Evolutionary conservation across 2,888 invertebrate species (phyloP).

Genomic region (Meteorus colon): DNA sequence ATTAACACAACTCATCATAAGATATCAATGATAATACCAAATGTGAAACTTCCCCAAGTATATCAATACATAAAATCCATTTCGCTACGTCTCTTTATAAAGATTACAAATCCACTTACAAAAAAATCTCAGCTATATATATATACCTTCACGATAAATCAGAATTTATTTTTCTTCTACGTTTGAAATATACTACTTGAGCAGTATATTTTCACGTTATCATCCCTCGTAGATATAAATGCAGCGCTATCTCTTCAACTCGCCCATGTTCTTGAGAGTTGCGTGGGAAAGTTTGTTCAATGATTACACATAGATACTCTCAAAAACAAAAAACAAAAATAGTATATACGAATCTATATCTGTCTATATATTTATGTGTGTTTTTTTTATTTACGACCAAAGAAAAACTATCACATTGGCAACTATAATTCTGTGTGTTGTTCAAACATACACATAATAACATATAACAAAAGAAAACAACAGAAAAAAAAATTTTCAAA

Average conservation of each 20-base stretch:
- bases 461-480: background rate
- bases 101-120: background rate
- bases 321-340: background rate
- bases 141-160: background rate
- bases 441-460: background rate
- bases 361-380: background rate
- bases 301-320: constrained; percentile 46
- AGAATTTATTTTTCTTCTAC: background rate
- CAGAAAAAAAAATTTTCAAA: background rate
- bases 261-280: constrained; percentile 37
- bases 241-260: constrained; percentile 17
- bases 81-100: background rate
- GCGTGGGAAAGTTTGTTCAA: constrained; percentile 52
- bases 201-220: constrained; percentile 41
- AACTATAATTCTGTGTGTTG: background rate
- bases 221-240: constrained; percentile 32
- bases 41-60: no score
- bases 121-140: background rate
- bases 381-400: background rate
- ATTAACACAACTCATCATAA: no score
- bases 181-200: constrained; percentile 28
- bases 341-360: background rate
- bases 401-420: background rate
- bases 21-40: no score
- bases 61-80: no score